phyloP scores from a whole-genome alignment of 2,888 invertebrate species.

The Neelides folsomi region DNA sequence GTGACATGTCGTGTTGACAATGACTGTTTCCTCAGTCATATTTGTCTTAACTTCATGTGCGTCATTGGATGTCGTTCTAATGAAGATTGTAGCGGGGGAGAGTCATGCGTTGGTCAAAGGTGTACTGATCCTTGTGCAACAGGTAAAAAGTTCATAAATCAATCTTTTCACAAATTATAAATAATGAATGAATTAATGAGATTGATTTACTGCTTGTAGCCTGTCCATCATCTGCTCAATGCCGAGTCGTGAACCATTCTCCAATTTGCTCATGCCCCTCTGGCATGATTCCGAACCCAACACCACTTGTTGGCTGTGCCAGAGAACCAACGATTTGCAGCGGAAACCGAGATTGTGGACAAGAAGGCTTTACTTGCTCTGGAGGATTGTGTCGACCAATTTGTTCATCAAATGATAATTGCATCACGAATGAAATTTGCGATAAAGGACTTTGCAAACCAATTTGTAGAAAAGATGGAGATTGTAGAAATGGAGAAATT shows the following conservation, averaged over 20 bases:
- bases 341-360: conserved; percentile 60
- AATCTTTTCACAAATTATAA: conserved; percentile 3
- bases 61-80: conserved; percentile 72
- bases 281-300: conserved; percentile 72
- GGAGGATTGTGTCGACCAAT: conserved; percentile 56
- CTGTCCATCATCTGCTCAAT: conserved; percentile 59
- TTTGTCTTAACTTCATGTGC: conserved; percentile 73
- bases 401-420: conserved; percentile 61
- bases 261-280: conserved; percentile 55
- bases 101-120: conserved; percentile 26
- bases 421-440: conserved; percentile 70
- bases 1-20: conserved; percentile 81
- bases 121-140: conserved; percentile 24
- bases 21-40: conserved; percentile 82
- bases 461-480: conserved; percentile 67
- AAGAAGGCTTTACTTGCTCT: conserved; percentile 55
- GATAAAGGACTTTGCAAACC: conserved; percentile 67
- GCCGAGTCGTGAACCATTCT: conserved; percentile 57
- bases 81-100: conserved; percentile 58
- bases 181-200: conserved; percentile 29
- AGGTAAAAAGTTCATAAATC: too few species aligned
- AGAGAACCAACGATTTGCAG: conserved; percentile 62
- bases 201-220: conserved; percentile 54
- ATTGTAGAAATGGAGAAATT: conserved; percentile 74
- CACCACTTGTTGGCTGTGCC: conserved; percentile 75